These are phyloP conservation scores for Rachycentron canadum DNA, from an alignment of 2,797 vertebrate genomes.

Conservation along the genomic window DNA sequence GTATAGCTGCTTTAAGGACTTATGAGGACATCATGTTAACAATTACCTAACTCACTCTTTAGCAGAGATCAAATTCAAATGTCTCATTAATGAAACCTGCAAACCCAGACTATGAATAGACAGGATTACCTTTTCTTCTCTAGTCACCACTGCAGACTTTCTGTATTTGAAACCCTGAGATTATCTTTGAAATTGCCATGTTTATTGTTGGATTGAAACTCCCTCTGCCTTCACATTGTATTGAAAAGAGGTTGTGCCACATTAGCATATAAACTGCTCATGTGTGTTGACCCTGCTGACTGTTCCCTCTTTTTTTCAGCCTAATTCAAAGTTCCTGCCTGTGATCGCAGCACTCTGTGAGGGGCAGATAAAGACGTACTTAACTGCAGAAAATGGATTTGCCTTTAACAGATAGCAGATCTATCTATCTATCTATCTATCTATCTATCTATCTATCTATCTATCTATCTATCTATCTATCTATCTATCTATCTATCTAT, in stretches of 20 bases:
- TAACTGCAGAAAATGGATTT: constrained; percentile 32
- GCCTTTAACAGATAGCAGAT: neutral
- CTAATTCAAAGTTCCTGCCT: constrained; percentile 41
- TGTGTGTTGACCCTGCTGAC: constrained; percentile 44
- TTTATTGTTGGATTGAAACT: constrained; percentile 11
- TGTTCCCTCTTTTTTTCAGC: constrained; percentile 10
- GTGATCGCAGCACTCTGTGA: constrained; percentile 30
- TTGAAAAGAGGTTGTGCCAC: constrained; percentile 13
- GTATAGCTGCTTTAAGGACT: neutral
- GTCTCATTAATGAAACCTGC: neutral
- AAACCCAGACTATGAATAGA: neutral
- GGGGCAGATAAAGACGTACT: constrained; percentile 46
- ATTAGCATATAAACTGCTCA: constrained; percentile 63
- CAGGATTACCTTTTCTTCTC: constrained; percentile 19
- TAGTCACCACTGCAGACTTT: neutral
- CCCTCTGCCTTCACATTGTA: neutral
- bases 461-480: constrained; percentile 6
- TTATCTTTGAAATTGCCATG: constrained; percentile 13
- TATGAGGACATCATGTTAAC: neutral
- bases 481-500: constrained; percentile 5
- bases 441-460: constrained; percentile 10
- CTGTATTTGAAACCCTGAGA: constrained; percentile 7
- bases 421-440: constrained; percentile 9
- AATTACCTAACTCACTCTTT: neutral
- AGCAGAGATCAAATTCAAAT: neutral